A percentile compares a stretch with the other conserved stretches of the same genome.
These are phyloP conservation scores for Bradypus variegatus DNA, from an alignment of 2,797 vertebrate genomes.

Conservation along the genomic window DNA sequence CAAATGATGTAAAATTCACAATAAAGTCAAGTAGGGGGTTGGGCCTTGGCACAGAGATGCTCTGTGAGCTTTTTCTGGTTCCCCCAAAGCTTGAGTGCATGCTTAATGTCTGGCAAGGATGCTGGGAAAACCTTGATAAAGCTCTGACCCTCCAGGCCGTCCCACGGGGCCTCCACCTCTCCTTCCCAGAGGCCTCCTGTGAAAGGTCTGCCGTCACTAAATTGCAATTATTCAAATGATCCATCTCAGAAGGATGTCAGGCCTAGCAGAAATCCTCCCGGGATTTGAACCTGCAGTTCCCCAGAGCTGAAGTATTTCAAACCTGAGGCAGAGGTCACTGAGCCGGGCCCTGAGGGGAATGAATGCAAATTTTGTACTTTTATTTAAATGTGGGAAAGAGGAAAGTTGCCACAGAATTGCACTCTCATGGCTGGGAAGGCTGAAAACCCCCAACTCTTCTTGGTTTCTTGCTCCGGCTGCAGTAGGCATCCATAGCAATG, in stretches of 20 bases:
- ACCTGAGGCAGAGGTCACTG: constrained; percentile 50
- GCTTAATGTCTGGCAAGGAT: constrained; percentile 16
- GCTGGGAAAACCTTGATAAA: not conserved
- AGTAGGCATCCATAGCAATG: not conserved
- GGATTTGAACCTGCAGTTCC: constrained; percentile 56
- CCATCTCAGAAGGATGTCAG: constrained; percentile 50
- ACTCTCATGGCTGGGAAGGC: not conserved
- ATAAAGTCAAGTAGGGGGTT: not conserved
- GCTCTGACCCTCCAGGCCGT: not conserved
- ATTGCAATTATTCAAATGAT: constrained; percentile 62
- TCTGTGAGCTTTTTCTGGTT: not conserved
- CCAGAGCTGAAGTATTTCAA: constrained; percentile 46
- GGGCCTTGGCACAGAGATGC: not conserved
- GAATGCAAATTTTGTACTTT: constrained; percentile 59
- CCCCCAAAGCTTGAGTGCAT: not conserved
- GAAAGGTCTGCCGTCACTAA: constrained; percentile 43
- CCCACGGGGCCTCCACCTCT: not conserved
- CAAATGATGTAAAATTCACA: not conserved
- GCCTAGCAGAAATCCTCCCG: constrained; percentile 35
- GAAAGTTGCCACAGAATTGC: not conserved
- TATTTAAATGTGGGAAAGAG: constrained; percentile 46
- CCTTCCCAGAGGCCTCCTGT: constrained; percentile 23
- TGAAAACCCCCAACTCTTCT: not conserved
- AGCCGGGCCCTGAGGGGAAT: constrained; percentile 42
- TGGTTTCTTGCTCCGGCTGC: not conserved